Base-by-base conservation (phyloP, 2,888 invertebrate species). In the Apamea monoglypha region DNA sequence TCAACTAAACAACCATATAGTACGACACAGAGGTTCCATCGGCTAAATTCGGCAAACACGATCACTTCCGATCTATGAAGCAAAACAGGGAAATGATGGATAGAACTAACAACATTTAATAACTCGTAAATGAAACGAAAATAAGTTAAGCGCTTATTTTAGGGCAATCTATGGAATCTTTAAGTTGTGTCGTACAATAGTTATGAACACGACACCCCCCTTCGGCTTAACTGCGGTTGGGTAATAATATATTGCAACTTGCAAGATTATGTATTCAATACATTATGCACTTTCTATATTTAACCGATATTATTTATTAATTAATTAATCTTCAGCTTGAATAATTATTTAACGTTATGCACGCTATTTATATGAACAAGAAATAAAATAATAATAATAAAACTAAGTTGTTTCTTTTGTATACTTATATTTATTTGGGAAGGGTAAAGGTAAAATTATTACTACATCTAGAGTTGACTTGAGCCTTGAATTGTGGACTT, bases 1-100 rank as follows among this genome's bases (percentile, higher is more conserved):
- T 99, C 90, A 99, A 99, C 87, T 94, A 91, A 88, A 79, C 63
- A 56, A 56, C 47, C 25, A 80, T 21, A 18, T 16, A 63, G 8
- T 14, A 14, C 18, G 50, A 32, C 32, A 63, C 18, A n/a, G 12
- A 29, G n/a, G n/a, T 47, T 63, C 29, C 36, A 53, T 64, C 36
- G 29, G 16, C 5, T 12, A 47, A 79, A 47, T 63, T 70, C 44
- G 21, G 1, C 5, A 63, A 70, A 80, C 25, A 44, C 32, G 69
- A 63, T 44, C 8, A 40, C 21, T 44, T 59, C 36, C 32, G 10
- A 78, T 53, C 40, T 40, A 40, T 25, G 64, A 74, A 50, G 8
- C 18, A 8, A 29, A 63, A 7, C 12, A 50, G 1, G 0, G 18
- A 40, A 50, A 12, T 1, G 5, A 61, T 29, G 18, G 50, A 59